Conservation (phyloP, 2,797 vertebrate genomes). For the Podarcis lilfordi region DNA sequence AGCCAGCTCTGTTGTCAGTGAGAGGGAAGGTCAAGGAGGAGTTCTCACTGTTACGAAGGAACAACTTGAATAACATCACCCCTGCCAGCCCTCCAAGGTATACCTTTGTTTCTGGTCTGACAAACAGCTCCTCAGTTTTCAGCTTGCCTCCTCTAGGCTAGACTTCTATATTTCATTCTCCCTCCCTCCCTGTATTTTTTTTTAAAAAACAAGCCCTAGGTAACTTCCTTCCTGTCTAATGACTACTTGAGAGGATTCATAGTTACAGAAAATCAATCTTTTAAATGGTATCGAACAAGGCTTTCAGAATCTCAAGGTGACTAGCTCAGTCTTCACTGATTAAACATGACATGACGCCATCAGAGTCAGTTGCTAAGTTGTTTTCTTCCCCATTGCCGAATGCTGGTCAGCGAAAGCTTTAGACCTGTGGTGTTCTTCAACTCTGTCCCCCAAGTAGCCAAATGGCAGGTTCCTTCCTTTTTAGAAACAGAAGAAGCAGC, state of each 20-base stretch:
- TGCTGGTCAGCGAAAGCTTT: constrained; percentile 23
- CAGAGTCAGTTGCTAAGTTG: constrained; percentile 60
- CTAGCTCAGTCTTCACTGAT: constrained; percentile 69
- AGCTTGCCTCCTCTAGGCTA: constrained; percentile 68
- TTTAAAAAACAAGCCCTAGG: constrained; percentile 41
- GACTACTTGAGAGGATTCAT: constrained; percentile 73
- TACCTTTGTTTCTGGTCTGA: constrained; percentile 63
- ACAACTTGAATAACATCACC: constrained; percentile 41
- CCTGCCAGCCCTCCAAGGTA: constrained; percentile 55
- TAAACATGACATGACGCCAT: constrained; percentile 68
- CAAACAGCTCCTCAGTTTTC: constrained; percentile 61
- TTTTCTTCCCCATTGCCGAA: constrained; percentile 35
- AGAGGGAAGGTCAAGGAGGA: constrained; percentile 53
- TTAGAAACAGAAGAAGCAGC: neutral
- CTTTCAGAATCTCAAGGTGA: constrained; percentile 74
- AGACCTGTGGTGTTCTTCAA: neutral
- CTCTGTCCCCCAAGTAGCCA: neutral
- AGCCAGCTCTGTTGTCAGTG: constrained; percentile 44
- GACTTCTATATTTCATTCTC: constrained; percentile 63
- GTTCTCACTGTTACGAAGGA: constrained; percentile 53
- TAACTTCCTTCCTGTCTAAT: constrained; percentile 71
- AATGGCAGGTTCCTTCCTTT: neutral
- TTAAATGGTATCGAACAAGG: constrained; percentile 70
- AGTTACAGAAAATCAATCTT: constrained; percentile 77
- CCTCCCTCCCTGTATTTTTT: neutral